Percentiles rank a stretch among this genome's conserved stretches.
Conservation (phyloP, 30 jellyfish, hydroid and myxozoan species). For the Mastigias papua region DNA sequence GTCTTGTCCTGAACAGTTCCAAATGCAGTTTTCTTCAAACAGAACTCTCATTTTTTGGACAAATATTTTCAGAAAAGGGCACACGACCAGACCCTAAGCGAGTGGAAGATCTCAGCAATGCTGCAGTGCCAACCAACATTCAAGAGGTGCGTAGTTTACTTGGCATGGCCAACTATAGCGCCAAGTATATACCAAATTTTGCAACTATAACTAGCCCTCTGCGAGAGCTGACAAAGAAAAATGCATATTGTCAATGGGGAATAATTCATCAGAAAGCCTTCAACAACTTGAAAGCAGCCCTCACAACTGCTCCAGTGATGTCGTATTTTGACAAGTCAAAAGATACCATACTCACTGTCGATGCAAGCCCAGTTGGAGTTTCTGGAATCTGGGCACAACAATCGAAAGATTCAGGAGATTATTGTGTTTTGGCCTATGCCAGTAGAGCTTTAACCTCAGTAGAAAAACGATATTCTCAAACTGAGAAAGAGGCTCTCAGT, state of each 20-base stretch:
- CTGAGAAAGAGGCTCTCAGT: slow-evolving; percentile 42
- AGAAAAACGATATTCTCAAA: slow-evolving; percentile 51
- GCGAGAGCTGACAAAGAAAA: slow-evolving; percentile 45
- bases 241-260: slow-evolving; percentile 16
- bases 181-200: slow-evolving; percentile 21
- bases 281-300: slow-evolving; percentile 2
- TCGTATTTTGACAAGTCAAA: slow-evolving; percentile 34
- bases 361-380: slow-evolving; percentile 56
- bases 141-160: slow-evolving; percentile 51
- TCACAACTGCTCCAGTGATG: slow-evolving; percentile 38
- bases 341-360: slow-evolving; percentile 12
- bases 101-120: slow-evolving; percentile 3
- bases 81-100: slow-evolving; percentile 52
- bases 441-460: slow-evolving; percentile 12
- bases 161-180: slow-evolving; percentile 59
- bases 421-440: slow-evolving; percentile 27
- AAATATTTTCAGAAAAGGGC: slow-evolving; percentile 26
- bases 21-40: slow-evolving; percentile 58
- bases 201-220: slow-evolving; percentile 56
- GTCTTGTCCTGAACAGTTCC: slow-evolving; percentile 26
- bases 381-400: slow-evolving; percentile 33
- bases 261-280: slow-evolving; percentile 18
- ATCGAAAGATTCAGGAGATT: not conserved
- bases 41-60: slow-evolving; percentile 59
- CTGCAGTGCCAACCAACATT: slow-evolving; percentile 27